Base-by-base conservation (phyloP, 2,888 invertebrate species). In the Linnaemya tessellans region DNA sequence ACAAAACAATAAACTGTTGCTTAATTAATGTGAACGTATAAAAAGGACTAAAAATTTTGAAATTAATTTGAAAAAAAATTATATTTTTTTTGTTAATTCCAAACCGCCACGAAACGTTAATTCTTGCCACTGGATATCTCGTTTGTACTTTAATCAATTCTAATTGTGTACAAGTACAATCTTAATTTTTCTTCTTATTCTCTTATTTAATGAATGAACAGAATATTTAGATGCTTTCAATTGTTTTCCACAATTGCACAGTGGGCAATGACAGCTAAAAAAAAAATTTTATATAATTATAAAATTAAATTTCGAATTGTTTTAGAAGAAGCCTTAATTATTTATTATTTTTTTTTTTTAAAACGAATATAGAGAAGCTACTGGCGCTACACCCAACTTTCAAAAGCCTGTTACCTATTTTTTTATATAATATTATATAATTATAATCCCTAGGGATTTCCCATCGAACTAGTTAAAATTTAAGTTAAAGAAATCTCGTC, bases 171-270 rank as follows among this genome's bases (percentile, higher is more conserved):
- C 35, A 51, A 46, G 25, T 41, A 22, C 22, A 56, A 70, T 75
- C 75, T 75, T 15, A 41, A 60, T 41, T 67, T 68, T 54, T 60
- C 25, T 49, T 49, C 35, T 49, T 25, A 13, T 46, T 58, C 58
- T 79, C 60, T 70, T 56, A 56, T 30, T 65, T 25, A 79, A 79
- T 79, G 30, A 64, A 71, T 64, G 62, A 79, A 79, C 58, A 77
- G 79, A 80, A 73, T 80, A 73, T 20, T 67, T 38, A 73, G 80
- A 80, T 74, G 56, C 25, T 58, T 80, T 74, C 49, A 49, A 38
- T 67, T 60, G n/a, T 65, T 58, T 80, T 73, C 15, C 41, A 54
- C 5, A 35, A 79, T 43, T 43, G 35, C 35, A 60, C 60, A 38
- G 60, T 60, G 60, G 60, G 8, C 54, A 0, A 4, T 7, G 1